Percentiles rank a stretch among this genome's conserved stretches.
phyloP scores from a whole-genome alignment of 2,113 vertebrate species.

The Chascanopsetta lugubris region DNA sequence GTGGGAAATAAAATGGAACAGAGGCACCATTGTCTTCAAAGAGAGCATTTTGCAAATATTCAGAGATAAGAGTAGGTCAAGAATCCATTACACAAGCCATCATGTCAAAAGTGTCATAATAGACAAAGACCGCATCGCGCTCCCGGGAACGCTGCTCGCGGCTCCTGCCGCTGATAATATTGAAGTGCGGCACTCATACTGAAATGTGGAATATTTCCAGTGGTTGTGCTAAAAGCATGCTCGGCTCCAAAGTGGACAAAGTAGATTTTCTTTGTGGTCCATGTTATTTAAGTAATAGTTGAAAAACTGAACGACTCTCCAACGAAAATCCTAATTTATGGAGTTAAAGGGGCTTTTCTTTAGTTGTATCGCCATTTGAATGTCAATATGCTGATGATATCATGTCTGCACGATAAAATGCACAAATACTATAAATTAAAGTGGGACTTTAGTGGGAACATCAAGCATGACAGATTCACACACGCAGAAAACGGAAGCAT shows the following conservation, averaged over 20 bases:
- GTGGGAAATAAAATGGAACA: slow-evolving; percentile 34
- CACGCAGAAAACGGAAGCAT: too few relatives aligned
- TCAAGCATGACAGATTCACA: too few relatives aligned
- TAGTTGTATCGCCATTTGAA: not conserved
- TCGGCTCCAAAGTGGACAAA: slow-evolving; percentile 24
- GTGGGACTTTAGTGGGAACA: too few relatives aligned
- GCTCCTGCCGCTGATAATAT: slow-evolving; percentile 46
- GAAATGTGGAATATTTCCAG: slow-evolving; percentile 41
- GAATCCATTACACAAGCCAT: slow-evolving; percentile 56
- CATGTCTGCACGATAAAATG: not conserved
- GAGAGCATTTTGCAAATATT: slow-evolving; percentile 47
- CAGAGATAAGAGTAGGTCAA: slow-evolving; percentile 49
- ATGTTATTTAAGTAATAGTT: not conserved
- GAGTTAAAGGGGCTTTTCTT: not conserved
- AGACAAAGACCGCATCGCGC: slow-evolving; percentile 46
- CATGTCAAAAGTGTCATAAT: slow-evolving; percentile 60
- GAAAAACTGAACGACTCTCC: not conserved
- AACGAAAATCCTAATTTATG: not conserved
- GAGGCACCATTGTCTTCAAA: slow-evolving; percentile 40
- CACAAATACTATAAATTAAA: too few relatives aligned
- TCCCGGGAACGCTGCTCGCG: slow-evolving; percentile 27
- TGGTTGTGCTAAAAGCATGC: slow-evolving; percentile 37
- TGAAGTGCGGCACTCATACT: slow-evolving; percentile 40
- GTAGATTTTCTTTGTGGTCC: slow-evolving; percentile 13
- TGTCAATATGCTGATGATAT: not conserved